phyloP scores from a whole-genome alignment of 1,140 invertebrate genomes.

The Drosophila asahinai region DNA sequence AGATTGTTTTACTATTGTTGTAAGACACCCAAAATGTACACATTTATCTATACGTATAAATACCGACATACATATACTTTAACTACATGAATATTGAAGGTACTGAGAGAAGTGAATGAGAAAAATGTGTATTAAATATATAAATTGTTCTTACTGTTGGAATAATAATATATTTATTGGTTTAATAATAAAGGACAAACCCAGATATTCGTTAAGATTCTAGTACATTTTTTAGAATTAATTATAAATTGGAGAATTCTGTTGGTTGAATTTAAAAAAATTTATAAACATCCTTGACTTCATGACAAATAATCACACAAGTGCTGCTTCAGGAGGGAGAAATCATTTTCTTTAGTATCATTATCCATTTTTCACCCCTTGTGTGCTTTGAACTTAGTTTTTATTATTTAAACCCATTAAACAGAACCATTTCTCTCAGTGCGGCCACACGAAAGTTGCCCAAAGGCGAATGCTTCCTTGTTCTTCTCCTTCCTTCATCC shows the following conservation, averaged over 20 bases:
- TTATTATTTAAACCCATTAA: too few relatives aligned
- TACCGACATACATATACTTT: constrained; percentile 44
- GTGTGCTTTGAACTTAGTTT: too few relatives aligned
- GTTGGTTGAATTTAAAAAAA: too few relatives aligned
- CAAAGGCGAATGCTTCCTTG: constrained; percentile 41
- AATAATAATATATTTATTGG: background rate
- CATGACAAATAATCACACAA: too few relatives aligned
- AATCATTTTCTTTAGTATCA: too few relatives aligned
- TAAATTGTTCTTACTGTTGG: background rate
- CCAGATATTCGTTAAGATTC: too few relatives aligned
- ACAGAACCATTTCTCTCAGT: constrained; percentile 2
- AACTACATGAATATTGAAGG: constrained; percentile 68
- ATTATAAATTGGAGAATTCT: too few relatives aligned
- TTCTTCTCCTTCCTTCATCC: constrained; percentile 24
- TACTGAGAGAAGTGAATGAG: constrained; percentile 37
- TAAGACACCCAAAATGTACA: constrained; percentile 61
- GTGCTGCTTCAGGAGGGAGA: too few relatives aligned
- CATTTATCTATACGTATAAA: constrained; percentile 47
- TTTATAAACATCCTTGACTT: too few relatives aligned
- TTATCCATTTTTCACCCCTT: too few relatives aligned
- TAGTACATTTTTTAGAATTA: background rate
- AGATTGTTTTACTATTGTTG: constrained; percentile 84
- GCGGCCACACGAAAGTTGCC: constrained; percentile 42
- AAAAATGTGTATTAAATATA: background rate
- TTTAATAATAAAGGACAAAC: too few relatives aligned